These are phyloP conservation scores for Lithobates sylvaticus DNA, from an alignment of 2,797 vertebrate genomes.

Conservation along the genomic window DNA sequence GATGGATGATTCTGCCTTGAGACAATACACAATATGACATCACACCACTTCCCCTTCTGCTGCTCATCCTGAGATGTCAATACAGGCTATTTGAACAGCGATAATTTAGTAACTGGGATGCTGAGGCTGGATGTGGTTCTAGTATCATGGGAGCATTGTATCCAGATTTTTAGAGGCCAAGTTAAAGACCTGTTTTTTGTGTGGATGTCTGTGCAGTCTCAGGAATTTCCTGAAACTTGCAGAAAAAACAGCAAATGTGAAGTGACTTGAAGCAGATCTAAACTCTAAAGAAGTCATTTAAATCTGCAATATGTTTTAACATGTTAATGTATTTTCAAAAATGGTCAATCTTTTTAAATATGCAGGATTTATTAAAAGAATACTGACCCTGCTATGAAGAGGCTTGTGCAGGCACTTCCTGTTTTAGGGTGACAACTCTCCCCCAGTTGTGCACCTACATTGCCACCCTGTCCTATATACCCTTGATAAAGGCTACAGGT, in stretches of 20 bases:
- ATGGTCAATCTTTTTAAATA: too few species aligned
- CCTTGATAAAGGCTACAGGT: too few species aligned
- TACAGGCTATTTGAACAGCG: constrained; percentile 12
- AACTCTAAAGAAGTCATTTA: too few species aligned
- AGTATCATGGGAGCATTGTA: background rate
- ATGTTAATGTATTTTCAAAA: too few species aligned
- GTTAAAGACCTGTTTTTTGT: background rate
- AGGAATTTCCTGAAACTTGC: constrained; percentile 4
- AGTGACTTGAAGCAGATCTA: too few species aligned
- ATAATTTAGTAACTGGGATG: constrained; percentile 38
- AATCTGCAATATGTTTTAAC: too few species aligned
- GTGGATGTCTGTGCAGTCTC: background rate
- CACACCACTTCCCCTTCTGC: constrained; percentile 66
- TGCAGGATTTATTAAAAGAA: too few species aligned
- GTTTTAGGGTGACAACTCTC: too few species aligned
- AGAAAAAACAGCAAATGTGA: background rate
- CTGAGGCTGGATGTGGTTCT: background rate
- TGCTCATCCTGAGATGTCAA: constrained; percentile 60
- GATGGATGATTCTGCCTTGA: constrained; percentile 76
- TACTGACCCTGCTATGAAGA: too few species aligned
- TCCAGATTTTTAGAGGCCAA: background rate
- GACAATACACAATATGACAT: constrained; percentile 76
- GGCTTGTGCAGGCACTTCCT: too few species aligned
- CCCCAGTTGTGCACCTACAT: too few species aligned
- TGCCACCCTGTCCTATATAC: too few species aligned